phyloP scores from a whole-genome alignment of 2,113 vertebrate species.

The Turnix velox region DNA sequence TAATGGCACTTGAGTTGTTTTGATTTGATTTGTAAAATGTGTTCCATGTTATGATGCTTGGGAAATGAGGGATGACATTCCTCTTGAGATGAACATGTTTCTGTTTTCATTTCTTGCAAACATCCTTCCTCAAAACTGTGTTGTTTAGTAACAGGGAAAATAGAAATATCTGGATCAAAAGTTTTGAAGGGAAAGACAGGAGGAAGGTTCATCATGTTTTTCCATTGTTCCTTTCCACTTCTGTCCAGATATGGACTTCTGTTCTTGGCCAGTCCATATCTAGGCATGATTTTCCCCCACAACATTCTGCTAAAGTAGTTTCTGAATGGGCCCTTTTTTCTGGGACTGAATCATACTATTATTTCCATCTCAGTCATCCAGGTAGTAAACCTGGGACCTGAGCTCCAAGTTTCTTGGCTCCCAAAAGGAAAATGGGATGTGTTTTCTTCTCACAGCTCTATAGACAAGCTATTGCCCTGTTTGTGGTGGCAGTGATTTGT shows the following conservation, averaged over 20 bases:
- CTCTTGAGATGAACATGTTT: background rate
- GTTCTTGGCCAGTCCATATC: background rate
- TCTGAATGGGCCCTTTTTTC: background rate
- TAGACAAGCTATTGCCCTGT: background rate
- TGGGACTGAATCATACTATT: background rate
- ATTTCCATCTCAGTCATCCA: background rate
- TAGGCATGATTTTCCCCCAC: background rate
- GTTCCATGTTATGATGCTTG: background rate
- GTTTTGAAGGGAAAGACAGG: background rate
- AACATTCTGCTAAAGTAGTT: background rate
- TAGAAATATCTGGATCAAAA: background rate
- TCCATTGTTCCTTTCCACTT: background rate
- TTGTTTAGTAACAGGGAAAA: background rate
- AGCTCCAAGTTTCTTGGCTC: background rate
- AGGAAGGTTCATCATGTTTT: background rate
- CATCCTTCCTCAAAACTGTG: background rate
- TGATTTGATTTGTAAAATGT: background rate
- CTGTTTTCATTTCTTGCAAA: background rate
- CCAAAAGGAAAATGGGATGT: background rate
- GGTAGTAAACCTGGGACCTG: background rate
- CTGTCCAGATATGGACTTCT: too few relatives aligned
- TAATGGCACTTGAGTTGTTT: slow-evolving; percentile 55
- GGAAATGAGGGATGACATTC: background rate
- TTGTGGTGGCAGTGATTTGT: background rate
- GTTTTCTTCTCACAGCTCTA: background rate